Base-by-base conservation (phyloP, 2,113 vertebrate species). In the Ursus arctos region DNA sequence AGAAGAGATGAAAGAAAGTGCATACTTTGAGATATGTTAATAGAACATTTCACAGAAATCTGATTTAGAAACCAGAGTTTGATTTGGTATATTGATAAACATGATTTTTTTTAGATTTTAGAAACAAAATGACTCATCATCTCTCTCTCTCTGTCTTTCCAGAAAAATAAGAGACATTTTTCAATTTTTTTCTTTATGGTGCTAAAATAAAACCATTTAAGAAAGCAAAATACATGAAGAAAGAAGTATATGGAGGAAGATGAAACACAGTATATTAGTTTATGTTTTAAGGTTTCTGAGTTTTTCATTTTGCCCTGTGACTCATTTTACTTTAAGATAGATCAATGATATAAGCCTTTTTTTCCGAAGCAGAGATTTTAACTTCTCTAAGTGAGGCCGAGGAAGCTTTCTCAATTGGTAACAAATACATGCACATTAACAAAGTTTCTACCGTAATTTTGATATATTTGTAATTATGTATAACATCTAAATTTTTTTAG, bases 361-460 rank as follows among this genome's bases (percentile, higher is more conserved):
- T 92, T 40, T 97, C 33, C 81, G 85, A 94, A 79, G 21, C 69
- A 22, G 47, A 43, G 19, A 31, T 94, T 86, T 65, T 86, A 87
- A 12, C 13, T 94, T 98, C 94, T 57, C n/a, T 80, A 96, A 71
- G 67, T 40, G 77, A 90, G n/a, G 24, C 43, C 71, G 47, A 47
- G 57, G 81, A 2, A 16, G 10, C 28, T 91, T 59, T 77, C 69
- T 80, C 24, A 59, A 28, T 94, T 91, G 65, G 8, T 77, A 91
- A 85, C 47, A 71, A 83, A 77, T 77, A 69, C 18, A 21, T 49
- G 19, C 87, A n/a, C 55, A 81, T 88, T 96, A 94, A 49, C 9
- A 95, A 33, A 97, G 3, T 0, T 95, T 98, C 57, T 72, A 22
- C 89, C 14, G 36, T 86, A 51, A 91, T 71, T 94, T 96, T 76